Evolutionary conservation across 1,140 invertebrate species (phyloP).

Genomic region (Orchesella cincta): DNA sequence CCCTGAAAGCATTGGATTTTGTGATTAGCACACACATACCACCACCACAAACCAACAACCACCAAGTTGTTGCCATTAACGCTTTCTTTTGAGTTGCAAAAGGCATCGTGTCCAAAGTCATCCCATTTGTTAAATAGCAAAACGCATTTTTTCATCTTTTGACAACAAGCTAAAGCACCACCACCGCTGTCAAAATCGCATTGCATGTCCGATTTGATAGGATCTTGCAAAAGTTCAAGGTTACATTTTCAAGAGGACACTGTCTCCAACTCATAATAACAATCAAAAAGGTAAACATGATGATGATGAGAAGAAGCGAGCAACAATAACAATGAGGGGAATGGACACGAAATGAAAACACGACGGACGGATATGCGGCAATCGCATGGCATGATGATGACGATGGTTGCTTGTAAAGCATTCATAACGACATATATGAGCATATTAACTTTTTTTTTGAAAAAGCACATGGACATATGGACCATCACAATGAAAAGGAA

Average conservation of each 20-base stretch:
- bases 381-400: too few relatives aligned
- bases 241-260: conserved; percentile 23
- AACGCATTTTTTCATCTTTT: too few relatives aligned
- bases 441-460: neutral
- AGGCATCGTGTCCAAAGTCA: too few relatives aligned
- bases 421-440: neutral
- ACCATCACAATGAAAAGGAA: neutral
- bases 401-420: neutral
- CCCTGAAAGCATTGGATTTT: too few relatives aligned
- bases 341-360: neutral
- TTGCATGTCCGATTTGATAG: too few relatives aligned
- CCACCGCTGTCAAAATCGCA: too few relatives aligned
- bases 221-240: conserved; percentile 23
- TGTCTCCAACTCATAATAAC: neutral
- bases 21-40: too few relatives aligned
- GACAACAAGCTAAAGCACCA: too few relatives aligned
- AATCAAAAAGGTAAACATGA: conserved; percentile 10
- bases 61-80: too few relatives aligned
- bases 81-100: neutral
- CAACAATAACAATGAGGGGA: neutral
- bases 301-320: neutral
- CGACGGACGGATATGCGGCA: neutral
- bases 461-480: neutral
- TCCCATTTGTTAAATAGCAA: too few relatives aligned
- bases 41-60: too few relatives aligned